phyloP scores from a whole-genome alignment of 1,140 invertebrate species.

The Cydia fagiglandana region DNA sequence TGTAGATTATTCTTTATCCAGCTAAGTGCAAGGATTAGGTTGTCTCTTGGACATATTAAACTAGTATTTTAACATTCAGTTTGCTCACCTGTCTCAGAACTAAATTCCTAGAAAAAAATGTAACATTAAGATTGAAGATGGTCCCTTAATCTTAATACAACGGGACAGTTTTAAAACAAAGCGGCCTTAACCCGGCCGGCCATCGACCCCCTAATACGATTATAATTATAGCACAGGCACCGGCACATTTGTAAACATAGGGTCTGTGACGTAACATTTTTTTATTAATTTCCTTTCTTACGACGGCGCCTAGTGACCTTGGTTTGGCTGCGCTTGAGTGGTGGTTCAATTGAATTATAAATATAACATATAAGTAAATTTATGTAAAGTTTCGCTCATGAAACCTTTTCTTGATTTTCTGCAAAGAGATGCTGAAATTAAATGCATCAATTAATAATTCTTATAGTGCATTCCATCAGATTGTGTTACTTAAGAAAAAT shows the following conservation, averaged over 20 bases:
- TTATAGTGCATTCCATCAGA: too few relatives aligned
- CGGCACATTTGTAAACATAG: slow-evolving; percentile 62
- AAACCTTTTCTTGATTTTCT: neutral
- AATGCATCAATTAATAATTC: neutral
- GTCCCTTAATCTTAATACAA: slow-evolving; percentile 23
- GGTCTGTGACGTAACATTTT: slow-evolving; percentile 54
- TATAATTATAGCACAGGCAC: slow-evolving; percentile 65
- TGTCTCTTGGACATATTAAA: too few relatives aligned
- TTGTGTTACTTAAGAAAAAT: too few relatives aligned
- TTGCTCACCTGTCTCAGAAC: neutral
- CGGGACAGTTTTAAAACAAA: slow-evolving; percentile 39
- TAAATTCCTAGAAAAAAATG: neutral
- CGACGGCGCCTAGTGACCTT: slow-evolving; percentile 36
- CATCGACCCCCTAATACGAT: slow-evolving; percentile 67
- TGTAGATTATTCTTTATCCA: too few relatives aligned
- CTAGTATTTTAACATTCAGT: neutral
- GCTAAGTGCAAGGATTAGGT: too few relatives aligned
- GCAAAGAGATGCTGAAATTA: too few relatives aligned
- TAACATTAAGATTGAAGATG: neutral
- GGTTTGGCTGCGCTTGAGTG: neutral
- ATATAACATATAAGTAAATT: neutral
- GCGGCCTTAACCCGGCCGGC: slow-evolving; percentile 54
- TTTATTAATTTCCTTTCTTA: slow-evolving; percentile 32
- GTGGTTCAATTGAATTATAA: neutral
- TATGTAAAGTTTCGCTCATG: neutral